These are phyloP conservation scores for Paratilapia polleni DNA, from an alignment of 2,113 vertebrate genomes.

Conservation along the genomic window DNA sequence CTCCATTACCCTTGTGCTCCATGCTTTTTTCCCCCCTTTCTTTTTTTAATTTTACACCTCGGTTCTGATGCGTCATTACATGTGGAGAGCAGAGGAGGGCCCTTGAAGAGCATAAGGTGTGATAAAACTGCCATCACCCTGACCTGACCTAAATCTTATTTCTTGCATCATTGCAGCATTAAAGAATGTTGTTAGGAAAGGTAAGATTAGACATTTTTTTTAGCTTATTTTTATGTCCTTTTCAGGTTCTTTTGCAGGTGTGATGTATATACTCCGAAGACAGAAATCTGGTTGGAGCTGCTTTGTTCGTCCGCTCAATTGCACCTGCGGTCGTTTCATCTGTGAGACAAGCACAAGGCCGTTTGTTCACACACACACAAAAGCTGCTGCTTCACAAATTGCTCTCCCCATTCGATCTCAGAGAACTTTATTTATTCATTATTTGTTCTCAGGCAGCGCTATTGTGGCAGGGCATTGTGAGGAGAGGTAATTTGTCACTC, in stretches of 20 bases:
- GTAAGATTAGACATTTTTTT: neutral
- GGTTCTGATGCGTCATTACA: neutral
- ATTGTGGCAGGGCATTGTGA: slow-evolving; percentile 56
- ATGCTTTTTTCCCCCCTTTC: neutral
- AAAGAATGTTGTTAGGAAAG: neutral
- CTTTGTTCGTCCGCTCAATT: neutral
- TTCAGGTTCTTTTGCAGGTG: neutral
- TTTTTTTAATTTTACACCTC: slow-evolving; percentile 14
- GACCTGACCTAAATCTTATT: neutral
- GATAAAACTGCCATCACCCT: neutral
- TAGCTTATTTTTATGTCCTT: neutral
- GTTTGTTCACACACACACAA: neutral
- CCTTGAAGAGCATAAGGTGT: neutral
- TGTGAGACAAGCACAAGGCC: slow-evolving; percentile 6
- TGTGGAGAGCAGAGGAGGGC: neutral
- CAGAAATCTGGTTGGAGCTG: slow-evolving; percentile 1
- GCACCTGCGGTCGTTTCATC: slow-evolving; percentile 16
- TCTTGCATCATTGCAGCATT: neutral
- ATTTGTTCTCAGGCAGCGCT: slow-evolving; percentile 60
- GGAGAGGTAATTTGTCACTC: slow-evolving; percentile 65
- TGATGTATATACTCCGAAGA: neutral
- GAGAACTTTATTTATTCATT: slow-evolving; percentile 76
- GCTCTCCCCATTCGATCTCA: slow-evolving; percentile 54
- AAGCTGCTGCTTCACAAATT: slow-evolving; percentile 46
- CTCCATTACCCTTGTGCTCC: slow-evolving; percentile 25